Percentiles rank a stretch among this genome's conserved stretches.
phyloP scores from a whole-genome alignment of 64 coral and sea anemone genomes.

The Stylophora pistillata region DNA sequence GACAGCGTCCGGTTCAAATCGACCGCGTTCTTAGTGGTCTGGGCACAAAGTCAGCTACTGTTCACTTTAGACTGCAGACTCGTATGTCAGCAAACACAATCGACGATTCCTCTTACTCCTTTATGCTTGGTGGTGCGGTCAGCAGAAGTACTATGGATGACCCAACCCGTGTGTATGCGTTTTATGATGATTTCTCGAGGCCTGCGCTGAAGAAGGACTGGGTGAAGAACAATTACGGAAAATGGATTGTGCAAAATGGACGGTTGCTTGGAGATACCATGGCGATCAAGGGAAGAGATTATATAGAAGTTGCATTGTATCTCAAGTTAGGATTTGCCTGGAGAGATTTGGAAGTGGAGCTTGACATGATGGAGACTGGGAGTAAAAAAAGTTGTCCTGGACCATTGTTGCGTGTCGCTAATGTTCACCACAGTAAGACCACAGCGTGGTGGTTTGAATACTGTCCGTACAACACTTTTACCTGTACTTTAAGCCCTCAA shows the following conservation, averaged over 20 bases:
- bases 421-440: conserved; percentile 19
- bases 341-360: conserved; percentile 8
- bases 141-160: neutral
- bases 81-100: conserved; percentile 6
- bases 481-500: conserved; percentile 62
- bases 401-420: conserved; percentile 48
- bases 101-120: neutral
- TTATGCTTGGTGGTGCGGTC: neutral
- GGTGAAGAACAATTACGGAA: neutral
- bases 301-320: neutral
- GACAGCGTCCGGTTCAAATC: conserved; percentile 10
- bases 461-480: neutral
- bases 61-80: conserved; percentile 15
- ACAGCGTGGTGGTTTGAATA: conserved; percentile 89
- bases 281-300: too few species aligned
- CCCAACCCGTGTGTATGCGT: conserved; percentile 5
- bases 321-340: neutral
- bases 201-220: neutral
- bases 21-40: conserved; percentile 26
- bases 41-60: neutral
- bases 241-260: conserved; percentile 13
- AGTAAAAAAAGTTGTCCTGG: conserved; percentile 37
- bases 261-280: neutral
- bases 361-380: conserved; percentile 41
- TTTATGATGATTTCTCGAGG: conserved; percentile 19